Evolutionary conservation across 2,888 invertebrate species (phyloP).

Genomic region (Leistus spinibarbis): DNA sequence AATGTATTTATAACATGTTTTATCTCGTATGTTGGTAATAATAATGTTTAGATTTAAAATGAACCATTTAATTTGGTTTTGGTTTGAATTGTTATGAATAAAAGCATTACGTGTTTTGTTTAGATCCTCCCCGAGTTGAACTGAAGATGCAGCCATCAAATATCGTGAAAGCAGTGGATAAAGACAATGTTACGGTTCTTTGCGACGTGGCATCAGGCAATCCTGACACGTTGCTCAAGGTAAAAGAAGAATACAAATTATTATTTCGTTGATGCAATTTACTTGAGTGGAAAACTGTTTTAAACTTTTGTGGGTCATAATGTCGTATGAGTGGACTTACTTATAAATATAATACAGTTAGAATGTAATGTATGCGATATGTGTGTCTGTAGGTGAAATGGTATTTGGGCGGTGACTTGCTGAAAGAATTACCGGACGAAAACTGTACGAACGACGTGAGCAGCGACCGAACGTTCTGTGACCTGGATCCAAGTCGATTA

Average conservation of each 20-base stretch:
- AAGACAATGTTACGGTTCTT: slow-evolving; percentile 78
- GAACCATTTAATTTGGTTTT: too few relatives aligned
- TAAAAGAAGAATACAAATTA: too few relatives aligned
- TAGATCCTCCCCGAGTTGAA: slow-evolving; percentile 80
- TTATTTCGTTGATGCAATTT: too few relatives aligned
- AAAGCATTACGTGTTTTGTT: slow-evolving; percentile 47
- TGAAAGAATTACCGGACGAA: slow-evolving; percentile 87
- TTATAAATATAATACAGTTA: background rate
- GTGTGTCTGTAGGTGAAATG: slow-evolving; percentile 63
- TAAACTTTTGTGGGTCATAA: background rate
- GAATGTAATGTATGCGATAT: background rate
- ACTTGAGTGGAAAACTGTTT: too few relatives aligned
- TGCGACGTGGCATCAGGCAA: slow-evolving; percentile 83
- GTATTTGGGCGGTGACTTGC: slow-evolving; percentile 81
- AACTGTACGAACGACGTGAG: slow-evolving; percentile 61
- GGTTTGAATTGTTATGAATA: background rate
- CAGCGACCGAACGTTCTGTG: slow-evolving; percentile 71
- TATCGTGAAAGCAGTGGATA: slow-evolving; percentile 79
- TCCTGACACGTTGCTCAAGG: slow-evolving; percentile 73
- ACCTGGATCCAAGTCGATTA: slow-evolving; percentile 85
- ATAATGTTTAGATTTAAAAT: too few relatives aligned
- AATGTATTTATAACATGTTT: too few relatives aligned
- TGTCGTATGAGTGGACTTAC: too few relatives aligned
- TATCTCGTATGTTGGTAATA: too few relatives aligned
- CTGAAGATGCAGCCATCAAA: slow-evolving; percentile 77